Conservation (phyloP, 2,113 vertebrate species). For the Podarcis raffonei region DNA sequence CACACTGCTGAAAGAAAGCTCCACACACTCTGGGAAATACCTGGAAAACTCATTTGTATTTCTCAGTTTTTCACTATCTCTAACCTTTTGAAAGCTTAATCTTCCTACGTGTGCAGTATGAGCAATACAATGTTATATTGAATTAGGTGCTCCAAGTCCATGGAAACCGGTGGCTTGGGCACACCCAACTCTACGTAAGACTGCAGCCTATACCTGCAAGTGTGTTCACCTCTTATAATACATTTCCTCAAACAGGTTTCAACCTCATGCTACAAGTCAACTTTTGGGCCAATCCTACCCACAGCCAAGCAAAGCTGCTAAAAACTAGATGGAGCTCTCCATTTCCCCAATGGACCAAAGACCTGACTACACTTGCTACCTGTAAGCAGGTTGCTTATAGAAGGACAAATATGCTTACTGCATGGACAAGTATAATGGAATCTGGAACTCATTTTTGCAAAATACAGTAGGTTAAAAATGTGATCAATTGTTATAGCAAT, state of each 20-base stretch:
- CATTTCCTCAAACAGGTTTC: neutral
- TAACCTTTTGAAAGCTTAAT: neutral
- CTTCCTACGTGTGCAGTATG: neutral
- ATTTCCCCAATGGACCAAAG: too few species aligned
- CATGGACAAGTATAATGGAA: too few species aligned
- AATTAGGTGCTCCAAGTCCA: neutral
- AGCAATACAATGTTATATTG: neutral
- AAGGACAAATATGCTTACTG: too few species aligned
- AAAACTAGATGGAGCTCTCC: neutral
- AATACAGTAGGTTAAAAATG: too few species aligned
- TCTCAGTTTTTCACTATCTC: neutral
- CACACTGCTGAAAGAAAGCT: neutral
- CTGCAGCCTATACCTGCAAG: fast-evolving
- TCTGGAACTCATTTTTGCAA: too few species aligned
- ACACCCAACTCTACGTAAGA: neutral
- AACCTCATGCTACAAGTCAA: neutral
- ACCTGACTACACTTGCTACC: too few species aligned
- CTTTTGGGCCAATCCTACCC: neutral
- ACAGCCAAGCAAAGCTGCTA: neutral
- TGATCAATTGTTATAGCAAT: too few species aligned
- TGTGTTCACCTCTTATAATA: neutral
- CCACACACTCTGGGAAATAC: neutral
- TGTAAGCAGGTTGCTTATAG: too few species aligned
- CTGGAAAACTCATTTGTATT: neutral
- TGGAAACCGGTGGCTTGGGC: neutral